phyloP scores from a whole-genome alignment of 1,140 invertebrate species.

The Brachionus paranguensis region DNA sequence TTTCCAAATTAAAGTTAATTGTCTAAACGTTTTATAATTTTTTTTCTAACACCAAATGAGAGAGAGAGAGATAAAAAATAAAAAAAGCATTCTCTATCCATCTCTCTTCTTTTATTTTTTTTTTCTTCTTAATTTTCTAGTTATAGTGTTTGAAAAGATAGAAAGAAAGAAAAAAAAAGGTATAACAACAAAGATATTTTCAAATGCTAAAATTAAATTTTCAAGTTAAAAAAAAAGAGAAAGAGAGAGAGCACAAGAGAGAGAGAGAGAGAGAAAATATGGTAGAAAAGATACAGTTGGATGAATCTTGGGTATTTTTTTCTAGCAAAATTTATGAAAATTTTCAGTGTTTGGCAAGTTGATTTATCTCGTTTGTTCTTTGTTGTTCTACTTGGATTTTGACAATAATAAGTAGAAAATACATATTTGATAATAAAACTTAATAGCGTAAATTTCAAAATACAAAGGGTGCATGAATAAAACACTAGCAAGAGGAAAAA shows the following conservation, averaged over 20 bases:
- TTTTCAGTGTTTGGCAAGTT: conserved; percentile 1
- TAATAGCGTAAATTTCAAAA: conserved; percentile 1
- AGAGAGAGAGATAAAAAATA: not conserved
- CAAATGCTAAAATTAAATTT: conserved; percentile 32
- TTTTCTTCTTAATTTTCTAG: not conserved
- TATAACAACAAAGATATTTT: not conserved
- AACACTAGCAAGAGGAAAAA: not conserved
- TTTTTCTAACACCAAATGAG: conserved; percentile 18
- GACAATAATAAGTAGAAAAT: conserved; percentile 7
- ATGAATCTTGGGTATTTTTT: conserved; percentile 31
- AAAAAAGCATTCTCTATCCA: not conserved
- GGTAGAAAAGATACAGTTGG: conserved; percentile 31
- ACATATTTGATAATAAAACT: not conserved
- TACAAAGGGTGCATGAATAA: conserved; percentile 2
- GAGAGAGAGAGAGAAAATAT: not conserved
- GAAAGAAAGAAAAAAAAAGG: not conserved
- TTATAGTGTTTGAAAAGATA: not conserved
- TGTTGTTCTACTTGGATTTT: conserved; percentile 21
- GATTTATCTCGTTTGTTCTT: not conserved
- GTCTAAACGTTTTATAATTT: not conserved
- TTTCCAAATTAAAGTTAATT: too few relatives aligned
- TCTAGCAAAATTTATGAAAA: conserved; percentile 28
- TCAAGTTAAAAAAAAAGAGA: not conserved
- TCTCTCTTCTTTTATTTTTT: not conserved
- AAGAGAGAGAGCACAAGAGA: not conserved